Conservation (phyloP, 1,140 invertebrate species). For the Daktulosphaira vitifoliae region DNA sequence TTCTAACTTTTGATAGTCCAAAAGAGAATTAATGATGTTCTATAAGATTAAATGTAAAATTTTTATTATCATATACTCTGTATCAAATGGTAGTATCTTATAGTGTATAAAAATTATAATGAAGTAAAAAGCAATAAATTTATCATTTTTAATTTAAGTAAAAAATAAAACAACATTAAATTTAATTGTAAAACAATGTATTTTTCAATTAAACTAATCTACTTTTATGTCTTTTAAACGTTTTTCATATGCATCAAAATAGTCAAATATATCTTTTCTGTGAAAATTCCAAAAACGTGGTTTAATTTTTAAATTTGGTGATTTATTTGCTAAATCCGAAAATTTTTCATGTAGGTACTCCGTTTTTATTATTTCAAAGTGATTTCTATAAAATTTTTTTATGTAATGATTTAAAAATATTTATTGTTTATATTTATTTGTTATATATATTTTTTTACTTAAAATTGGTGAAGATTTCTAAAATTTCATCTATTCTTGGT, state of each 20-base stretch:
- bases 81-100: background rate
- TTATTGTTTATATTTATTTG: background rate
- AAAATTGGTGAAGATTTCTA: constrained; percentile 47
- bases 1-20: constrained; percentile 78
- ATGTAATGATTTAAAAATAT: background rate
- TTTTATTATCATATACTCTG: background rate
- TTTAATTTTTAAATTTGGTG: constrained; percentile 40
- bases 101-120: background rate
- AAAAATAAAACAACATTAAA: too few species aligned
- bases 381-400: background rate
- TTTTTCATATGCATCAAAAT: constrained; percentile 58
- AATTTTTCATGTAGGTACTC: constrained; percentile 15
- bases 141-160: too few species aligned
- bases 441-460: constrained; percentile 43
- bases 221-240: constrained; percentile 50
- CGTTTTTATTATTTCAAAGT: background rate
- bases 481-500: constrained; percentile 46
- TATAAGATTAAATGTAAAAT: background rate
- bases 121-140: too few species aligned
- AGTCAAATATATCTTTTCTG: constrained; percentile 58
- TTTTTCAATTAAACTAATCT: too few species aligned
- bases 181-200: too few species aligned
- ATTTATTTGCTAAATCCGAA: background rate
- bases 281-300: constrained; percentile 63
- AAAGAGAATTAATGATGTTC: constrained; percentile 41